These are phyloP conservation scores for Ormyrus thymus DNA, from an alignment of 2,888 invertebrate species.

Conservation along the genomic window DNA sequence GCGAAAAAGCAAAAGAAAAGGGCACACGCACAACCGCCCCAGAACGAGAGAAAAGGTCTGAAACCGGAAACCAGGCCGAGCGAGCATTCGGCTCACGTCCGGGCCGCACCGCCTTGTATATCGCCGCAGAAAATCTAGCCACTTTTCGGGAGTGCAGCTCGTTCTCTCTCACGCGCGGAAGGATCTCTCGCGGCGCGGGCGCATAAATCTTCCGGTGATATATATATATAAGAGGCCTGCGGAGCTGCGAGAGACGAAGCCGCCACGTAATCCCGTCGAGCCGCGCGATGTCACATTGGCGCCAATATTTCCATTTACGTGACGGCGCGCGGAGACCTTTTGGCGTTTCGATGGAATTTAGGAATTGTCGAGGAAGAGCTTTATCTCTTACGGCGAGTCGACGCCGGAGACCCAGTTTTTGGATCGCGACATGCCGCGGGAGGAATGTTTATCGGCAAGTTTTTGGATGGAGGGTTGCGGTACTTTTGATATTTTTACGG, in stretches of 20 bases:
- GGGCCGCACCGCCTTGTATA: slow-evolving; percentile 45
- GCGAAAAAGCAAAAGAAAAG: background rate
- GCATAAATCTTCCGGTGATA: slow-evolving; percentile 13
- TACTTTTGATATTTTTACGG: no score
- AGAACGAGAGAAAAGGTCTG: slow-evolving; percentile 47
- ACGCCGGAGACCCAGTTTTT: no score
- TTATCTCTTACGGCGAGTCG: no score
- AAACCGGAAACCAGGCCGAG: slow-evolving; percentile 62
- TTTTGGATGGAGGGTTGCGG: no score
- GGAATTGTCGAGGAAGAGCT: background rate
- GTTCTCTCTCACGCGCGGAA: slow-evolving; percentile 17
- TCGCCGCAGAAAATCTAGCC: slow-evolving; percentile 47
- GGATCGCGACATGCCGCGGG: no score
- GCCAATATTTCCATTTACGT: slow-evolving; percentile 55
- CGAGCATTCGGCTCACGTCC: slow-evolving; percentile 65
- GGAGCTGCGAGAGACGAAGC: background rate
- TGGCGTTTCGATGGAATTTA: slow-evolving; percentile 1
- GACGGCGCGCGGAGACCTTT: slow-evolving; percentile 7
- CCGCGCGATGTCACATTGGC: slow-evolving; percentile 26
- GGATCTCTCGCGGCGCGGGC: background rate
- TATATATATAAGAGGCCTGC: slow-evolving; percentile 4
- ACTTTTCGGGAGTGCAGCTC: slow-evolving; percentile 17
- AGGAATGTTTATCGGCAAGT: no score
- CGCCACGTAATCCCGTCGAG: slow-evolving; percentile 12
- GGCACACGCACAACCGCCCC: background rate